Conservation (phyloP, 2,797 vertebrate species). For the Chloroceryle amazona region DNA sequence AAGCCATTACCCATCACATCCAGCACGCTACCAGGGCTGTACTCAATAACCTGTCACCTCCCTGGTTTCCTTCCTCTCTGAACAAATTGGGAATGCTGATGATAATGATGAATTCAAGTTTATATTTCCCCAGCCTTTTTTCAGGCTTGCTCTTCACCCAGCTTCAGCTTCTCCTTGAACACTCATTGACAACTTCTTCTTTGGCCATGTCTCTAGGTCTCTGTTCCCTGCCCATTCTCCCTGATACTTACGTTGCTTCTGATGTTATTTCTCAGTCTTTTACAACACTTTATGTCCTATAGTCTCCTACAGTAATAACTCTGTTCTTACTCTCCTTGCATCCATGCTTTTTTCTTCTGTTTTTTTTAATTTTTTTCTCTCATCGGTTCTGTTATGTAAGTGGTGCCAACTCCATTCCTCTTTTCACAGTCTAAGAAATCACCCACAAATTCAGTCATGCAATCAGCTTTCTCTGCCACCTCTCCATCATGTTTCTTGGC, state of each 20-base stretch:
- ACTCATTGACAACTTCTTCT: background rate
- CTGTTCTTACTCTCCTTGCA: background rate
- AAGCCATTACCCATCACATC: background rate
- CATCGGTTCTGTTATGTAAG: background rate
- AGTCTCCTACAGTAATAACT: background rate
- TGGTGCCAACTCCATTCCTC: background rate
- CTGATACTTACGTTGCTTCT: background rate
- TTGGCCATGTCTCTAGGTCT: background rate
- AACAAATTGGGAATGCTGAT: background rate
- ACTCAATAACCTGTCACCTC: background rate
- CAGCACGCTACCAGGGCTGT: background rate
- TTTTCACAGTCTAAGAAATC: background rate
- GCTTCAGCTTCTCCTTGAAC: background rate
- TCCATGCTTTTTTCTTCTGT: accelerated
- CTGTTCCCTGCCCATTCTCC: background rate
- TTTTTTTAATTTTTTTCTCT: background rate
- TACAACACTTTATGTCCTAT: background rate
- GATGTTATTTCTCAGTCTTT: background rate
- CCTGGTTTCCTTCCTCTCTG: background rate
- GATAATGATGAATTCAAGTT: background rate
- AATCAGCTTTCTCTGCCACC: background rate
- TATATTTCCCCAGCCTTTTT: background rate
- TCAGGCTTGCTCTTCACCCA: background rate
- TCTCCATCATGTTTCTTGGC: background rate
- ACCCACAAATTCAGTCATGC: background rate